These are phyloP conservation scores for Lanius ludovicianus DNA, from an alignment of 2,113 vertebrate species.

Conservation along the genomic window DNA sequence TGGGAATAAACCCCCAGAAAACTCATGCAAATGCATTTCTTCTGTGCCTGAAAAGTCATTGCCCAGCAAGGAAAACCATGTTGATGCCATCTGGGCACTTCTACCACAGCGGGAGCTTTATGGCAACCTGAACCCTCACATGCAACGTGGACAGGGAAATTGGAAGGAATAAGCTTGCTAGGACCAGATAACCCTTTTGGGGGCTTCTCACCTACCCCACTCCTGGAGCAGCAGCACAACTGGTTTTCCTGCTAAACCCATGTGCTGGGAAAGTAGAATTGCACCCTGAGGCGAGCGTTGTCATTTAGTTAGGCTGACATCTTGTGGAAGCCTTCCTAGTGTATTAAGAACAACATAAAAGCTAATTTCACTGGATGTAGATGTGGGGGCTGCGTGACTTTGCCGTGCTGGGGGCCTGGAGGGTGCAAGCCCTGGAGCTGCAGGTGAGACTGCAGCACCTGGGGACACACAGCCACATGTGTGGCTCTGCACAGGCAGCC, in stretches of 20 bases:
- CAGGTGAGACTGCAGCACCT: not conserved
- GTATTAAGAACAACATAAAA: not conserved
- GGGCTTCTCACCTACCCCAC: not conserved
- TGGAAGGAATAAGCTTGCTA: not conserved
- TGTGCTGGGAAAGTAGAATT: not conserved
- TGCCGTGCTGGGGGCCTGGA: not conserved
- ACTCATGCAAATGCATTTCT: not conserved
- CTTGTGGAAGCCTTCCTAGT: constrained; percentile 65
- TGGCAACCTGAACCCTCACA: not conserved
- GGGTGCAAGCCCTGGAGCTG: not conserved
- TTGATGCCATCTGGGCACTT: not conserved
- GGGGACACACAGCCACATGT: rapidly evolving
- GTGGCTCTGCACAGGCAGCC: not conserved
- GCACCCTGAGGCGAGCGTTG: constrained; percentile 22
- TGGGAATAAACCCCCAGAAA: not conserved
- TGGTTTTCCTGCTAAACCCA: not conserved
- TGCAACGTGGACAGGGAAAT: rapidly evolving
- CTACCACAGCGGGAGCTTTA: not conserved
- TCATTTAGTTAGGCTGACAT: constrained; percentile 69
- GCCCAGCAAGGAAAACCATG: not conserved
- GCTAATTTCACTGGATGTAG: not conserved
- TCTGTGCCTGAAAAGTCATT: not conserved
- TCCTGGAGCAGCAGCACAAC: not conserved
- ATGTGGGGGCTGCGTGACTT: not conserved
- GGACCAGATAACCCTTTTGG: not conserved